Conservation (phyloP, 2,113 vertebrate genomes). For the Rhipidura dahli region DNA sequence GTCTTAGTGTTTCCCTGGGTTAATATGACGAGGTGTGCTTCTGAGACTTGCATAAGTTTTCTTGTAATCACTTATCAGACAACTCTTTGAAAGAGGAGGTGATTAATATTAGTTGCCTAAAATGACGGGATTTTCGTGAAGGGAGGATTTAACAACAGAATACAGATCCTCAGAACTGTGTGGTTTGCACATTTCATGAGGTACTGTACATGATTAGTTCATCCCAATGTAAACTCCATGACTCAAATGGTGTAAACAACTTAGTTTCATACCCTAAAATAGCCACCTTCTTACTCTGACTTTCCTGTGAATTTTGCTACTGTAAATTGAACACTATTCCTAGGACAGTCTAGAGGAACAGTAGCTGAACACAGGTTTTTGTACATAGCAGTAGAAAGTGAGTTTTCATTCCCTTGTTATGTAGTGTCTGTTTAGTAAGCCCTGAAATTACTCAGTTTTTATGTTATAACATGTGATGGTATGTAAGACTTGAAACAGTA, state of each 20-base stretch:
- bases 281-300: neutral
- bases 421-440: neutral
- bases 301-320: neutral
- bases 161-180: neutral
- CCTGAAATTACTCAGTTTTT: neutral
- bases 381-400: neutral
- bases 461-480: neutral
- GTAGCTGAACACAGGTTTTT: neutral
- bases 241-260: neutral
- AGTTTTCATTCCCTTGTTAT: neutral
- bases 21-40: neutral
- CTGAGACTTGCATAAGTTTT: neutral
- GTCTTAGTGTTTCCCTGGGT: neutral
- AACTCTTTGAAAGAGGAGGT: neutral
- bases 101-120: neutral
- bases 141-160: neutral
- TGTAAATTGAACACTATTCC: neutral
- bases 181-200: neutral
- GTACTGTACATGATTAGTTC: neutral
- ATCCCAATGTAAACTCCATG: neutral
- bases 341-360: neutral
- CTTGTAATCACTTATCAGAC: neutral
- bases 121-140: neutral
- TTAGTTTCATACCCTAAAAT: neutral
- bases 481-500: neutral